phyloP scores from a whole-genome alignment of 2,797 vertebrate genomes.

The Anguilla anguilla region DNA sequence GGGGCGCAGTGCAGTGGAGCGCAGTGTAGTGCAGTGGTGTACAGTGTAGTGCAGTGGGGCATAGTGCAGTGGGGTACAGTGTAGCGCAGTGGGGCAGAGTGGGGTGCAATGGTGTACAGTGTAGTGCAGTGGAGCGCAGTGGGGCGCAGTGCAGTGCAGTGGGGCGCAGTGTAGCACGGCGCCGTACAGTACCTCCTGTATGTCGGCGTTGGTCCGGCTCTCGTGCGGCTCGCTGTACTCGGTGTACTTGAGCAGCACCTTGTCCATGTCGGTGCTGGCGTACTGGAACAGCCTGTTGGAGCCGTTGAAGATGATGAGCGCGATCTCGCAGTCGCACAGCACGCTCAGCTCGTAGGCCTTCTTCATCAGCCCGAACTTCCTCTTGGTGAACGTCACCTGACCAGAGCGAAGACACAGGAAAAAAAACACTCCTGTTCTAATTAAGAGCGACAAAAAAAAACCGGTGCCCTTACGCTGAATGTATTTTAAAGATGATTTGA shows the following conservation, averaged over 20 bases:
- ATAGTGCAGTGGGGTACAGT: neutral
- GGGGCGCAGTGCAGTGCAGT: neutral
- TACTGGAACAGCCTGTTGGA: conserved; percentile 95
- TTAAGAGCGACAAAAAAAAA: neutral
- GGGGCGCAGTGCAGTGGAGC: neutral
- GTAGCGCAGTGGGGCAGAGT: too few species aligned
- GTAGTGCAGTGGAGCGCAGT: neutral
- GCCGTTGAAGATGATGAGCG: conserved; percentile 98
- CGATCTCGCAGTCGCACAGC: conserved; percentile 95
- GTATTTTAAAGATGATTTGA: too few species aligned
- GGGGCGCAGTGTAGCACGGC: neutral
- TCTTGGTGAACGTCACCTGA: conserved; percentile 95
- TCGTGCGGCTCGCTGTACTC: conserved; percentile 97
- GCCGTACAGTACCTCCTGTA: conserved; percentile 75
- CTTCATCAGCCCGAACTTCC: conserved; percentile 97
- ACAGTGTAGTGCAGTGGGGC: neutral
- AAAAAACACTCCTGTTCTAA: neutral
- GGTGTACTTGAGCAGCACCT: conserved; percentile 92
- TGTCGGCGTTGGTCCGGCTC: conserved; percentile 93
- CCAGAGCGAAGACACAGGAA: neutral
- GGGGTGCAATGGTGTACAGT: too few species aligned
- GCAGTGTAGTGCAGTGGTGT: neutral
- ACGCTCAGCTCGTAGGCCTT: conserved; percentile 96
- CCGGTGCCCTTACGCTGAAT: too few species aligned
- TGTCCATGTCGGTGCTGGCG: conserved; percentile 96